Base-by-base conservation (phyloP, 2,797 vertebrate genomes). In the Knipowitschia caucasica region DNA sequence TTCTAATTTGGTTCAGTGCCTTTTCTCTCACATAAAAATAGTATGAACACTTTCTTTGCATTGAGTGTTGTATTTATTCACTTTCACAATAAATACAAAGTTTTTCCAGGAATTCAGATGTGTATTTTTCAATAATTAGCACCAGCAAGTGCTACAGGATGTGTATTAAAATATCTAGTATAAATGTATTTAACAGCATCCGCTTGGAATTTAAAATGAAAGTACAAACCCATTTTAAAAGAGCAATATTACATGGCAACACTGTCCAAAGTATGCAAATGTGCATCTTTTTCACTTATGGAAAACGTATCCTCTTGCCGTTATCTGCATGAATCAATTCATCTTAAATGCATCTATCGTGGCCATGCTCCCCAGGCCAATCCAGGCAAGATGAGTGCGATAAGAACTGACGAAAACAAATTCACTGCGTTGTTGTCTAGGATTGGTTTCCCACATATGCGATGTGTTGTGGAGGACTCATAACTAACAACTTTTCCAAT, bases 391-490 rank as follows among this genome's bases (percentile, higher is more conserved):
- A 92, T 14, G 24, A 98, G 86, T 1, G 95, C 95, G 4, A 93
- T 53, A 12, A 98, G 73, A 17, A 98, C 72, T 0, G 93, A 92
- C 51, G 96, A 95, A 81, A 99, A 97, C 20, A 99, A 92, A 75
- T 98, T 99, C n/a, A 98, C 95, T 0, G 91, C 89, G 0, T 97
- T 99, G 89, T 98, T 98, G 81, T 99, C 95, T 33, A 99, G 67
- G 69, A 99, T 93, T 11, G 95, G 92, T 67, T 94, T 98, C 36
- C 96, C 95, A 44, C 92, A 89, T 76, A 99, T 92, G 53, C 92
- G 63, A 62, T 65, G 89, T n/a, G 91, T 89, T 17, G 89, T 91
- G 24, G 78, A 75, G 0, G 91, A 88, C 62, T 93, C 86, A 42
- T 91, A 91, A 50, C 77, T 90, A 67, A 99, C 94, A 73, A 98